Percentiles rank a stretch among this genome's conserved stretches.
These are phyloP conservation scores for Eupithecia vulgata DNA, from an alignment of 2,888 invertebrate species.

Conservation along the genomic window DNA sequence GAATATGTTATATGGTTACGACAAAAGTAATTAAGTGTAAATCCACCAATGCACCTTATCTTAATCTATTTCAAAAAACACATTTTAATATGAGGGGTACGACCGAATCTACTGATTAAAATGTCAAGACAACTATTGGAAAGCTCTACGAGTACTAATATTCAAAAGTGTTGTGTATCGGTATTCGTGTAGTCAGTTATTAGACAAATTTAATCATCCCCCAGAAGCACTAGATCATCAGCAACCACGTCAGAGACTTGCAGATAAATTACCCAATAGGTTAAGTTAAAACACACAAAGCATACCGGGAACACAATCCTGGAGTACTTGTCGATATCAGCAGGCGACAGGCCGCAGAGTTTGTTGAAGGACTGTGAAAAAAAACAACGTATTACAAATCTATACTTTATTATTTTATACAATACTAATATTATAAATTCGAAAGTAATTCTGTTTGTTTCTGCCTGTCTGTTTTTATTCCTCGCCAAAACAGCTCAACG, in stretches of 20 bases:
- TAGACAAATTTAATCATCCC: constrained; percentile 68
- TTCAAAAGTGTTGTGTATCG: background rate
- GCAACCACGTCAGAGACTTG: constrained; percentile 98
- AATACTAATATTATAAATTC: no score
- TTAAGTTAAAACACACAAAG: constrained; percentile 99
- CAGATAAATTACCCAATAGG: constrained; percentile 98
- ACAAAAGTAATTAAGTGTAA: background rate
- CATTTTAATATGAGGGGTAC: background rate
- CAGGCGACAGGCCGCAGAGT: constrained; percentile 95
- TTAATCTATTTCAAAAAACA: background rate
- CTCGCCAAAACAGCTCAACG: background rate
- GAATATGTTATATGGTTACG: background rate
- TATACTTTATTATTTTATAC: no score
- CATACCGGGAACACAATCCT: constrained; percentile 99
- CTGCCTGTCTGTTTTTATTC: no score
- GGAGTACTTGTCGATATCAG: constrained; percentile 99
- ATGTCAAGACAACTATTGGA: background rate
- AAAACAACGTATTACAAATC: background rate
- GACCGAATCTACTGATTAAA: background rate
- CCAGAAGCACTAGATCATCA: constrained; percentile 93
- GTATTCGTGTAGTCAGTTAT: background rate
- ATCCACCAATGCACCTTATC: background rate
- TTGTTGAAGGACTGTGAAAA: constrained; percentile 91
- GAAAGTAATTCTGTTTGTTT: no score
- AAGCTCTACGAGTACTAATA: background rate